Evolutionary conservation across 2,888 invertebrate genomes (phyloP).

Genomic region (Strigamia maritima): DNA sequence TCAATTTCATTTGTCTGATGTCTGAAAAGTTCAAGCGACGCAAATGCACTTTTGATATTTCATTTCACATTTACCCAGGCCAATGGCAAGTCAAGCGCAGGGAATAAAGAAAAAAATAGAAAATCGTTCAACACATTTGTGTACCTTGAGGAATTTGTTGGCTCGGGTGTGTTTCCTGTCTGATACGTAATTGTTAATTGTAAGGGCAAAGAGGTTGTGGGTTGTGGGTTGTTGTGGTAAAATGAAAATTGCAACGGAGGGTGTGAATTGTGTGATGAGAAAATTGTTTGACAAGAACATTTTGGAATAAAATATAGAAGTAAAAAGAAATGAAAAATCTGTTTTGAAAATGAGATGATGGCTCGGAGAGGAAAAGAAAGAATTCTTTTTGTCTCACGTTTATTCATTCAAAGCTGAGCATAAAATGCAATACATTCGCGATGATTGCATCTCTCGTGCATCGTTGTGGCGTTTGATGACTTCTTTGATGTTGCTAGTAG

Average conservation of each 20-base stretch:
- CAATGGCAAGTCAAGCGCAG: too few relatives aligned
- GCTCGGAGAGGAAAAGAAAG: neutral
- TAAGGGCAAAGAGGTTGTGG: neutral
- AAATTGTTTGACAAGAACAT: neutral
- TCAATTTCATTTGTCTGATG: constrained; percentile 13
- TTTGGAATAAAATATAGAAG: neutral
- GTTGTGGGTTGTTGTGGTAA: neutral
- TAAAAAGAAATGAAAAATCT: neutral
- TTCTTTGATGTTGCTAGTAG: constrained; percentile 30
- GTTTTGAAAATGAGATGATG: neutral
- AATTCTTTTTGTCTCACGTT: constrained; percentile 8
- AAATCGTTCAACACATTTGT: neutral
- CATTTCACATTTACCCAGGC: neutral
- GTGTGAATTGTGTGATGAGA: neutral
- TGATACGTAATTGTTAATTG: constrained; percentile 7
- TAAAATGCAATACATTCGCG: constrained; percentile 22
- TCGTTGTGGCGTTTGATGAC: constrained; percentile 30
- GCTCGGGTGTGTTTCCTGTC: neutral
- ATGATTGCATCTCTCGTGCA: constrained; percentile 30
- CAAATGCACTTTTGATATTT: neutral
- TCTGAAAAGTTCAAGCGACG: neutral
- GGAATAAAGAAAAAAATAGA: neutral
- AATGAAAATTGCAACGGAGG: neutral
- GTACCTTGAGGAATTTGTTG: neutral
- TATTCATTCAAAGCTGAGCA: constrained; percentile 12